Percentiles rank a stretch among this genome's conserved stretches.
Evolutionary conservation across 2,888 invertebrate species (phyloP).

Genomic region (Amorpha juglandis): DNA sequence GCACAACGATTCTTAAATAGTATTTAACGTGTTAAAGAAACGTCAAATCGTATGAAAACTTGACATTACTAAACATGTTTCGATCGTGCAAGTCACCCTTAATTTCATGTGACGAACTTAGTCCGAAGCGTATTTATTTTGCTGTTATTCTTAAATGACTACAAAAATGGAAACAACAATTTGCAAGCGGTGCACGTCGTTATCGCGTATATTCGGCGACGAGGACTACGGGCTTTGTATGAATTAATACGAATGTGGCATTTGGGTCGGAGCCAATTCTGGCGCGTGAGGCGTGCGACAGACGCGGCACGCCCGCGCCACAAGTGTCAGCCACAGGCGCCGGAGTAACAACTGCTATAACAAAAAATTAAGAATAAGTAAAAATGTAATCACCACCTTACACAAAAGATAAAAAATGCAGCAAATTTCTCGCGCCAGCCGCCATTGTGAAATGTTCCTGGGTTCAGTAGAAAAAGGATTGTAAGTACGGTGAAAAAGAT

Average conservation of each 20-base stretch:
- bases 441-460: constrained; percentile 38
- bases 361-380: constrained; percentile 63
- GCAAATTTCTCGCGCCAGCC: constrained; percentile 29
- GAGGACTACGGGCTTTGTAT: constrained; percentile 26
- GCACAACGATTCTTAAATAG: too few relatives aligned
- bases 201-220: constrained; percentile 36
- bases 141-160: constrained; percentile 34
- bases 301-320: constrained; percentile 73
- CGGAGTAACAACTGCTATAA: constrained; percentile 51
- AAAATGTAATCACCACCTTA: constrained; percentile 51
- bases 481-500: constrained; percentile 47
- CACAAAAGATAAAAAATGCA: constrained; percentile 38
- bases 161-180: constrained; percentile 35
- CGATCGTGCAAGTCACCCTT: too few relatives aligned
- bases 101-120: background rate
- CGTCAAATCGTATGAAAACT: too few relatives aligned
- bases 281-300: constrained; percentile 46
- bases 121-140: background rate
- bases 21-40: too few relatives aligned
- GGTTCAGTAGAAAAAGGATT: constrained; percentile 42
- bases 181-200: constrained; percentile 47
- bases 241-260: constrained; percentile 36
- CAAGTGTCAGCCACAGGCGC: constrained; percentile 70
- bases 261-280: constrained; percentile 70
- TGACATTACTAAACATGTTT: too few relatives aligned